Evolutionary conservation across 2,888 invertebrate species (phyloP), one percentile per base, ranked within the genome.

Genomic region (Danaus chrysippus): DNA sequence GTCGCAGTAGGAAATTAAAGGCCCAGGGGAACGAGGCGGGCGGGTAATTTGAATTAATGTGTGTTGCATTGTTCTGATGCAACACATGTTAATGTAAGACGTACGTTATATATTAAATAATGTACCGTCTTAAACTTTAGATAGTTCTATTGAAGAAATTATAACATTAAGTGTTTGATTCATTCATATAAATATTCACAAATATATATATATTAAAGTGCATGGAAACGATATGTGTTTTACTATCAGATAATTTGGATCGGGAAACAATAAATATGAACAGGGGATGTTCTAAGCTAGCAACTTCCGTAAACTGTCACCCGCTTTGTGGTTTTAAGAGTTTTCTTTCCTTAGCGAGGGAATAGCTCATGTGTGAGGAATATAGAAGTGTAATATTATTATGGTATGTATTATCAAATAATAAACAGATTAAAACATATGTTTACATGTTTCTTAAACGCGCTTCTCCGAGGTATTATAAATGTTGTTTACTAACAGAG

Each of bases 181-280:
- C 3, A 34, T 34, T 34, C 23, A 34, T 34, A 34, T 34, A 34
- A 5, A 6, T 34, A 34, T 34, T 6, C 1, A 34, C 5, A 3
- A 34, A 5, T 34, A 34, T 5, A 34, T 34, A 34, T 34, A 34
- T 34, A 15, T 46, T n/a, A 46, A 46, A 46, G n/a, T 13, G 46
- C 8, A 46, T 13, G 46, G 15, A 46, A 46, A 46, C 3, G 9
- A n/a, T 13, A 8, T 34, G 23, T 5, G 8, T 34, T 34, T 34
- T 34, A 34, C 23, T 34, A 46, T 46, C 13, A 15, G 15, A 15
- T 46, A 46, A 46, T 15, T 13, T 13, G 23, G 54, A 61, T 54
- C 56, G 54, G 54, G 54, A 54, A 62, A 62, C 54, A 57, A 62
- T 62, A 54, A 62, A 62, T 62, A 58, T 11, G 54, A 54, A 53